Evolutionary conservation across 2,113 vertebrate species (phyloP), one percentile per base, ranked within the genome.

Genomic region (Lepisosteus osseus): DNA sequence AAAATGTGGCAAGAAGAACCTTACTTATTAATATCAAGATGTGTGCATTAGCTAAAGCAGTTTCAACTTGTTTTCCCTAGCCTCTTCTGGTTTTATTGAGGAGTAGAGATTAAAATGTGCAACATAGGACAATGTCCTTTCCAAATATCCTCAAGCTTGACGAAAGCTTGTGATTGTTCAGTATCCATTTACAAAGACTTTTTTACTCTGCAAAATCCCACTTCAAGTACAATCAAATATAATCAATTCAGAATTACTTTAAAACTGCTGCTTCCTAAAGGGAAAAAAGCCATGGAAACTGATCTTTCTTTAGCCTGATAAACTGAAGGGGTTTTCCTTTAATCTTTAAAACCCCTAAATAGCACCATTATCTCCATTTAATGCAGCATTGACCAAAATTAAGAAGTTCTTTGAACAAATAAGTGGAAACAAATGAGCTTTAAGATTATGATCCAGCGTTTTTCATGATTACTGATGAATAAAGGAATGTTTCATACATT

Each of bases 391-490:
- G 77, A 71, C 78, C 78, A 70, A 81, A 70, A 78, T 71, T 74
- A 81, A 76, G 75, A 67, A 71, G 54, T 51, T 79, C 74, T 82
- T 81, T 82, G 80, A 82, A 79, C 74, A 78, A 69, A 56, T 79
- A 84, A 84, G 76, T 79, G 76, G 79, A 84, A 80, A 84, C 83
- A 84, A 82, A 82, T 84, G 78, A 70, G 68, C 61, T 69, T 69
- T 70, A 68, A 82, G 80, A 82, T 84, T 79, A 81, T 78, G 73
- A 80, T 82, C 67, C 73, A 62, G 72, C 65, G 54, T 51, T 51
- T 51, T 51, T 51, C 47, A 6, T 9, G 5, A 51, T 5, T 9
- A 51, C 47, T 51, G 5, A 6, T 51, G 5, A 5, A 51, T 51
- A 51, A 51, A 51, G 9, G 47, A 5, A 51, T 51, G 5, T 51